Evolutionary conservation across 2,797 vertebrate species (phyloP).

Genomic region (Takifugu ocellatus): DNA sequence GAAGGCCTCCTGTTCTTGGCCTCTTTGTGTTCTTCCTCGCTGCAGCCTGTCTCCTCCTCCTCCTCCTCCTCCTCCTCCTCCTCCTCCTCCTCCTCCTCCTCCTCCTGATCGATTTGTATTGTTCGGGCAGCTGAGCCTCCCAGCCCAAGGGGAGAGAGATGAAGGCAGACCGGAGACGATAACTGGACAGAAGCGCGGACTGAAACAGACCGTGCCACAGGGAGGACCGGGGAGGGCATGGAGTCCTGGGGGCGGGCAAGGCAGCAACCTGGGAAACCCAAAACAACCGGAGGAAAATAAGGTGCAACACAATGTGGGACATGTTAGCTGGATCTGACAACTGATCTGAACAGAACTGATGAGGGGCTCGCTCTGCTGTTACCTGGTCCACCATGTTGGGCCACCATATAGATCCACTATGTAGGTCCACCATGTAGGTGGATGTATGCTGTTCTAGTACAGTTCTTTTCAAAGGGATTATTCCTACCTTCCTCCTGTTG

Average conservation of each 20-base stretch:
- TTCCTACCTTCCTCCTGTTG: not conserved
- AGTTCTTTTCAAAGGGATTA: no score
- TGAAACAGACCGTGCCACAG: slow-evolving; percentile 47
- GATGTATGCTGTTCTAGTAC: no score
- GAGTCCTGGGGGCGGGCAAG: slow-evolving; percentile 33
- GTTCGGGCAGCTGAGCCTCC: slow-evolving; percentile 70
- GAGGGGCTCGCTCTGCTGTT: no score
- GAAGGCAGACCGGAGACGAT: slow-evolving; percentile 25
- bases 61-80: slow-evolving; percentile 34
- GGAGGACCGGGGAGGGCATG: slow-evolving; percentile 40
- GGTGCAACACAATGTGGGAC: slow-evolving; percentile 21
- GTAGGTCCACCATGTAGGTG: no score
- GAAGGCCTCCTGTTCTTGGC: slow-evolving; percentile 44
- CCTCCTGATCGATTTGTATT: slow-evolving; percentile 76
- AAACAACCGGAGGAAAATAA: slow-evolving; percentile 11
- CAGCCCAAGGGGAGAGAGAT: slow-evolving; percentile 44
- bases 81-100: slow-evolving; percentile 12
- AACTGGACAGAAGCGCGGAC: slow-evolving; percentile 23
- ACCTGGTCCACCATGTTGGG: no score
- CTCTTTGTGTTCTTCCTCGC: slow-evolving; percentile 41
- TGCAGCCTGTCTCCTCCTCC: slow-evolving; percentile 20
- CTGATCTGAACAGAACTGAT: not conserved
- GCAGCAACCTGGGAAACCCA: slow-evolving; percentile 14
- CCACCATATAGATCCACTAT: no score
- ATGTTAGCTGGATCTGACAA: slow-evolving; percentile 38